Evolutionary conservation across 2,113 vertebrate genomes (phyloP).

Genomic region (Tragelaphus imberbis): DNA sequence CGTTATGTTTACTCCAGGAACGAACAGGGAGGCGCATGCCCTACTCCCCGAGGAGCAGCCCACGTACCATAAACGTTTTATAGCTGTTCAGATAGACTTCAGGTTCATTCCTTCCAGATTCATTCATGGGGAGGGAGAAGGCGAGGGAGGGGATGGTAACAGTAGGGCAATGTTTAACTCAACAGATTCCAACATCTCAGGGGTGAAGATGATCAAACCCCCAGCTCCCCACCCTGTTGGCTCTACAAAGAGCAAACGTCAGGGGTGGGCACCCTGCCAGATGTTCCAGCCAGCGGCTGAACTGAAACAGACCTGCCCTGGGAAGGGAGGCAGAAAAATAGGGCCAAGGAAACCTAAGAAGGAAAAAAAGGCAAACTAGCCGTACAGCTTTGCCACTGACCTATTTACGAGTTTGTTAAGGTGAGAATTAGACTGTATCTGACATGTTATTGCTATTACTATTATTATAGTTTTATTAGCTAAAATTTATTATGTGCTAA

Average conservation of each 20-base stretch:
- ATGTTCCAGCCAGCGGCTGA: slow-evolving; percentile 53
- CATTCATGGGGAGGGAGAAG: slow-evolving; percentile 78
- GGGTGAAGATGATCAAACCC: slow-evolving; percentile 66
- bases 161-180: slow-evolving; percentile 80
- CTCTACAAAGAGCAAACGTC: slow-evolving; percentile 62
- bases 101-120: slow-evolving; percentile 82
- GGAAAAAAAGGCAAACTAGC: slow-evolving; percentile 24
- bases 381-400: background rate
- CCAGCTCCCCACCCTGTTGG: slow-evolving; percentile 50
- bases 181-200: slow-evolving; percentile 76
- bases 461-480: background rate
- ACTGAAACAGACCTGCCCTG: slow-evolving; percentile 56
- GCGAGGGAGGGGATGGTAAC: slow-evolving; percentile 65
- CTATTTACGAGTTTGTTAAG: background rate
- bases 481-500: background rate
- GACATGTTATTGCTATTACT: background rate
- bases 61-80: slow-evolving; percentile 83
- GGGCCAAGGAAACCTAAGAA: slow-evolving; percentile 49
- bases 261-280: slow-evolving; percentile 60
- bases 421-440: background rate
- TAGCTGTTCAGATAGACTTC: slow-evolving; percentile 76
- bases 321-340: slow-evolving; percentile 37
- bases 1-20: slow-evolving; percentile 73
- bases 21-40: slow-evolving; percentile 69
- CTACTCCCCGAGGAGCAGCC: slow-evolving; percentile 78